Evolutionary conservation across 2,797 vertebrate species (phyloP).

Genomic region (Phrynocephalus vlangalii): DNA sequence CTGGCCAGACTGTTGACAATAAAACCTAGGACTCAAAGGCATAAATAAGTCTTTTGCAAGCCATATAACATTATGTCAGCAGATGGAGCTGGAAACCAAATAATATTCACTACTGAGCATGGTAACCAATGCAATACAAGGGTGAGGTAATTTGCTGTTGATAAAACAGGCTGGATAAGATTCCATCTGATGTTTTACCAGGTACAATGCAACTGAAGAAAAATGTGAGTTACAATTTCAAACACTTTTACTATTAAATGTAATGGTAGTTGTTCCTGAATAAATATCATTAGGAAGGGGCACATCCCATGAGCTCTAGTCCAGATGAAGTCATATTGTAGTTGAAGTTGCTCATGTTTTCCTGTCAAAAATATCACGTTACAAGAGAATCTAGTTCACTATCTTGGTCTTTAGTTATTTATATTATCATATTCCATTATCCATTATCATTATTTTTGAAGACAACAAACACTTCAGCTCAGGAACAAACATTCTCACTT

Average conservation of each 20-base stretch:
- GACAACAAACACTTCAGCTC: background rate
- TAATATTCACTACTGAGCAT: conserved; percentile 29
- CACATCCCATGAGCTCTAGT: background rate
- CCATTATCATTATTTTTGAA: background rate
- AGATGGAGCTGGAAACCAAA: conserved; percentile 73
- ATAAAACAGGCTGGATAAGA: background rate
- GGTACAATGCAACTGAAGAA: background rate
- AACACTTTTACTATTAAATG: background rate
- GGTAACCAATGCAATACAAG: conserved; percentile 39
- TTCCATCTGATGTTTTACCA: background rate
- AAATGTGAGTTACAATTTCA: background rate
- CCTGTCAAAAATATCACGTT: background rate
- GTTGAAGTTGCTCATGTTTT: background rate
- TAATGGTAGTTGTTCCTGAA: background rate
- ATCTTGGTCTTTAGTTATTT: background rate
- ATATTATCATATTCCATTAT: background rate
- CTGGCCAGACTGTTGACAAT: background rate
- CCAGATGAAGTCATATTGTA: background rate
- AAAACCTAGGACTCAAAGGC: background rate
- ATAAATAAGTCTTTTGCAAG: background rate
- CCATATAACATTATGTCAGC: conserved; percentile 36
- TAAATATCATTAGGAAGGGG: background rate
- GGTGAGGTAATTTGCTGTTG: conserved; percentile 2
- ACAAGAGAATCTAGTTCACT: background rate
- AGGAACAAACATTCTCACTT: background rate